Evolutionary conservation across 2,113 vertebrate species (phyloP).

Genomic region (Lycaon pictus): DNA sequence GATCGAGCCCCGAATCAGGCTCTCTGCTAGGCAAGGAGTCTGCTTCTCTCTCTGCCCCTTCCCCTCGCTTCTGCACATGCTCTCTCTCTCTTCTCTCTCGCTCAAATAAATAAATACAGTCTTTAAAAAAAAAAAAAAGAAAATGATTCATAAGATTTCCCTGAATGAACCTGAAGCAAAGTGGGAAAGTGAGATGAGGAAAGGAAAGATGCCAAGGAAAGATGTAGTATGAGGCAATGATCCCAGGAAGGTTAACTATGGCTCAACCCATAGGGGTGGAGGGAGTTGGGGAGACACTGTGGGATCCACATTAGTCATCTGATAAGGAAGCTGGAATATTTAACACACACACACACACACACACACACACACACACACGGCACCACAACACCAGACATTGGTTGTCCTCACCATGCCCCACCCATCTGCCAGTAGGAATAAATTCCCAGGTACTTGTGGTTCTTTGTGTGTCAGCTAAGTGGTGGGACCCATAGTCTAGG

Average conservation of each 20-base stretch:
- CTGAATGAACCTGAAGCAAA: neutral
- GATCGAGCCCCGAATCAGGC: neutral
- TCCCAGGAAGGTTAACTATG: neutral
- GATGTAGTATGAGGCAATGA: neutral
- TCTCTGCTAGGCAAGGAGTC: neutral
- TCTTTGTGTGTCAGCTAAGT: neutral
- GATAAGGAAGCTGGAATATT: neutral
- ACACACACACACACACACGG: too few relatives aligned
- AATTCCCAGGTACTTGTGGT: neutral
- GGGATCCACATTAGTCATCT: neutral
- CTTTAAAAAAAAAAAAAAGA: neutral
- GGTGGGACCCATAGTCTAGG: neutral
- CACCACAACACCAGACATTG: neutral
- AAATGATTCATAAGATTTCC: slow-evolving; percentile 1
- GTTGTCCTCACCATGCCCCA: neutral
- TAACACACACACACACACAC: neutral
- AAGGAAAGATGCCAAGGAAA: neutral
- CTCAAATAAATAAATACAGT: neutral
- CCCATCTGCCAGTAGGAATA: neutral
- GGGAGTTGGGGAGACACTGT: neutral
- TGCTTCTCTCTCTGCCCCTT: neutral
- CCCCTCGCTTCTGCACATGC: neutral
- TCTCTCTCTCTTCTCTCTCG: neutral
- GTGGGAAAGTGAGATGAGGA: neutral
- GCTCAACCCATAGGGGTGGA: neutral